phyloP scores from a whole-genome alignment of 2,888 invertebrate genomes.

The Dinocampus coccinellae region DNA sequence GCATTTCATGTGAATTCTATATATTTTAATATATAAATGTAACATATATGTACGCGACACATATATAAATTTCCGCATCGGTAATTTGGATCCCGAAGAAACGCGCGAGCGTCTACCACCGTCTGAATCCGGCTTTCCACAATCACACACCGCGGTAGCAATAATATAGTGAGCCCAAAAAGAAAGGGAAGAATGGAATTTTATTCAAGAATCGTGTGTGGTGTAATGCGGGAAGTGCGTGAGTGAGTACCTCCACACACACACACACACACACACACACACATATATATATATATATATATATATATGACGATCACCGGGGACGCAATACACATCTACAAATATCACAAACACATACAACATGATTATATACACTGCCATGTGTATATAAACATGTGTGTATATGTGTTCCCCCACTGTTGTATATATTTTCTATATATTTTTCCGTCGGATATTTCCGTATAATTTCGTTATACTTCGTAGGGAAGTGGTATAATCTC shows the following conservation, averaged over 20 bases:
- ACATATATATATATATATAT: too few species aligned
- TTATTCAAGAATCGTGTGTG: constrained; percentile 53
- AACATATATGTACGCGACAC: background rate
- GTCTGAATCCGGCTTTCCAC: constrained; percentile 3
- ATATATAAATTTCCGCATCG: background rate
- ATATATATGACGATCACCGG: background rate
- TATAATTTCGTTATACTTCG: constrained; percentile 32
- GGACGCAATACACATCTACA: background rate
- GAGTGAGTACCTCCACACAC: constrained; percentile 19
- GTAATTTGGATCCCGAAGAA: background rate
- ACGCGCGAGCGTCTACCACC: background rate
- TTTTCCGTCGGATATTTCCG: constrained; percentile 32
- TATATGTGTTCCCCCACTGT: background rate
- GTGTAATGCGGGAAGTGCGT: constrained; percentile 55
- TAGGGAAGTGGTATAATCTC: constrained; percentile 22
- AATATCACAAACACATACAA: background rate
- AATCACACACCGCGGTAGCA: constrained; percentile 1
- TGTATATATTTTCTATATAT: background rate
- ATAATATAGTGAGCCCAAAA: background rate
- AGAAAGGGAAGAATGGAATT: constrained; percentile 54
- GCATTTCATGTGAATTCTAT: background rate
- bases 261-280: constrained; percentile 18
- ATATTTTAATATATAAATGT: background rate
- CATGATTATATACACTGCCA: background rate
- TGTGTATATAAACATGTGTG: background rate